phyloP scores from a whole-genome alignment of 2,113 vertebrate species.

The Mionectes macconnelli region DNA sequence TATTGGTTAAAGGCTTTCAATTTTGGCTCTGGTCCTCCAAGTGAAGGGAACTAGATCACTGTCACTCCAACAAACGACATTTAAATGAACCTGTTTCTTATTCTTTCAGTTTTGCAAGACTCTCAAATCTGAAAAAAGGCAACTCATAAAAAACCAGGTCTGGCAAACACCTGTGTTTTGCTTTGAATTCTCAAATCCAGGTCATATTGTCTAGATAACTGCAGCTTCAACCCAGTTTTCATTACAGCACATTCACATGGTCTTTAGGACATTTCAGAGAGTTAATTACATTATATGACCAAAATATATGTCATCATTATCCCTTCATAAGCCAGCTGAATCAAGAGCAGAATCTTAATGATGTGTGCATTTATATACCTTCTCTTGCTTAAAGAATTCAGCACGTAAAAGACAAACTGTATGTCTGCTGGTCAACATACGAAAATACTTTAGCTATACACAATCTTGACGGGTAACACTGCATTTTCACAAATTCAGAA shows the following conservation, averaged over 20 bases:
- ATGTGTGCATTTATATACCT: background rate
- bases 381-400: background rate
- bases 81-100: background rate
- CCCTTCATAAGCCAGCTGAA: background rate
- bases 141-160: background rate
- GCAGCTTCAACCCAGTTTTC: slow-evolving; percentile 7
- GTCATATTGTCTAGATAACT: background rate
- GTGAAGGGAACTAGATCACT: background rate
- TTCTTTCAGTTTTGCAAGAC: background rate
- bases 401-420: background rate
- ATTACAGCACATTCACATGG: background rate
- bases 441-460: background rate
- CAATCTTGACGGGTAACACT: background rate
- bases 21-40: background rate
- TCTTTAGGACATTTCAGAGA: background rate
- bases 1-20: background rate
- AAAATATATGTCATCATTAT: background rate
- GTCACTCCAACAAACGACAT: background rate
- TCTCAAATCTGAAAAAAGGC: background rate
- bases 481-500: background rate
- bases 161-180: background rate
- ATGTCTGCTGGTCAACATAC: background rate
- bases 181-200: slow-evolving; percentile 24
- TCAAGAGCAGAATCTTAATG: background rate
- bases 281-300: background rate